Evolutionary conservation across 1,140 invertebrate species (phyloP).

Genomic region (Camponotus pennsylvanicus): DNA sequence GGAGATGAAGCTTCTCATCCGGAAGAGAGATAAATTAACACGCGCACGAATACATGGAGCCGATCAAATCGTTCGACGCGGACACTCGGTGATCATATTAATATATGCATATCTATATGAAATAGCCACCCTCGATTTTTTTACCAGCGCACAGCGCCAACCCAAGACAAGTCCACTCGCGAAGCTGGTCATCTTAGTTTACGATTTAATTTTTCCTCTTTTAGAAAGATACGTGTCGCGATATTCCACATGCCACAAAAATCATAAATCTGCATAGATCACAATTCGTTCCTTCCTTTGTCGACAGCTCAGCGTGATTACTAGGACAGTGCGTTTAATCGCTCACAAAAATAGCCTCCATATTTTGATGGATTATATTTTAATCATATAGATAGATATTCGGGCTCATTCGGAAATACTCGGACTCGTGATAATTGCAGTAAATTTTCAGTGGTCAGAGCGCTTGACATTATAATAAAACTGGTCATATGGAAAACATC

Average conservation of each 20-base stretch:
- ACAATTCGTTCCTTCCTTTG: constrained; percentile 22
- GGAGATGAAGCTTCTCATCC: not conserved
- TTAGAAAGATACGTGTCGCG: not conserved
- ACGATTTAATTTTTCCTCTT: not conserved
- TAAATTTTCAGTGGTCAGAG: not conserved
- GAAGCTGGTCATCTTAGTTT: not conserved
- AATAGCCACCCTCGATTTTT: constrained; percentile 34
- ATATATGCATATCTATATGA: constrained; percentile 22
- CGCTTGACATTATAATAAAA: constrained; percentile 28
- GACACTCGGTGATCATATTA: constrained; percentile 26
- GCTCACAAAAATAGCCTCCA: not conserved
- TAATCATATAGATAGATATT: constrained; percentile 34
- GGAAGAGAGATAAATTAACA: constrained; percentile 34
- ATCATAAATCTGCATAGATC: constrained; percentile 30
- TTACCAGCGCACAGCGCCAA: constrained; percentile 55
- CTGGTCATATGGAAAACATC: not conserved
- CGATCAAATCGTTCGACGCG: constrained; percentile 52
- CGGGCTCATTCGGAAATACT: constrained; percentile 10
- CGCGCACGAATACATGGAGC: constrained; percentile 10
- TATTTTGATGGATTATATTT: constrained; percentile 11
- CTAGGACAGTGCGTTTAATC: constrained; percentile 21
- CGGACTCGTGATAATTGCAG: constrained; percentile 16
- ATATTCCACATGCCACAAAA: constrained; percentile 2
- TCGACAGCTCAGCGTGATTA: constrained; percentile 40
- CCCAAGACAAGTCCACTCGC: constrained; percentile 26